phyloP scores from a whole-genome alignment of 2,113 vertebrate genomes.

The Xerus inauris region DNA sequence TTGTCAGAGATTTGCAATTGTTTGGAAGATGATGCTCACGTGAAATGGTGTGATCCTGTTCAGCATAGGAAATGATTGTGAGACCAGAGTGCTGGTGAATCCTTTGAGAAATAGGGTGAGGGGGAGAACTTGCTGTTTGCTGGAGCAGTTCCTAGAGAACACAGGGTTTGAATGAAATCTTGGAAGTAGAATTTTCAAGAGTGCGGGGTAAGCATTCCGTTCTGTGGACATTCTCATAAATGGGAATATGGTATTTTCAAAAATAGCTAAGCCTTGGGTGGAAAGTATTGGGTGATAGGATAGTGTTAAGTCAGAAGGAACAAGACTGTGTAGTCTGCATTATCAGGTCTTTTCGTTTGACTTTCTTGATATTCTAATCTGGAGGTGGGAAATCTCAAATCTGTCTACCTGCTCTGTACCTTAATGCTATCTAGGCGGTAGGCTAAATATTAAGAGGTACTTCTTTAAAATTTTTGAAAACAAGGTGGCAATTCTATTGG shows the following conservation, averaged over 20 bases:
- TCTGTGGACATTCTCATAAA: not conserved
- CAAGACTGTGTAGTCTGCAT: not conserved
- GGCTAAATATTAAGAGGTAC: not conserved
- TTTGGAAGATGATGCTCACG: not conserved
- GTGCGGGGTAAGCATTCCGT: not conserved
- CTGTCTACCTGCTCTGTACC: not conserved
- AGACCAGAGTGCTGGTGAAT: not conserved
- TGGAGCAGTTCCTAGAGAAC: constrained; percentile 17
- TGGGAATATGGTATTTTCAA: not conserved
- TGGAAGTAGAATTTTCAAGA: constrained; percentile 15
- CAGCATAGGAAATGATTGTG: not conserved
- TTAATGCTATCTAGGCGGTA: not conserved
- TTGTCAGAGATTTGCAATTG: not conserved
- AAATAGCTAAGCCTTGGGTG: not conserved
- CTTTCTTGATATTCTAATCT: constrained; percentile 15
- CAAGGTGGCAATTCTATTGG: not conserved
- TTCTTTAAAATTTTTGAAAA: not conserved
- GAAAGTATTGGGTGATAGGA: not conserved
- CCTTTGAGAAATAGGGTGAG: not conserved
- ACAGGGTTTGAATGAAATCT: not conserved
- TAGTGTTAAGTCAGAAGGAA: not conserved
- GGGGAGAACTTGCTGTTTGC: not conserved
- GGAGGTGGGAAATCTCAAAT: not conserved
- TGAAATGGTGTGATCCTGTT: not conserved
- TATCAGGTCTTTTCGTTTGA: not conserved